Percentiles rank a stretch among this genome's conserved stretches.
These are phyloP conservation scores for Leptopilina clavipes DNA, from an alignment of 1,140 invertebrate species.

Conservation along the genomic window DNA sequence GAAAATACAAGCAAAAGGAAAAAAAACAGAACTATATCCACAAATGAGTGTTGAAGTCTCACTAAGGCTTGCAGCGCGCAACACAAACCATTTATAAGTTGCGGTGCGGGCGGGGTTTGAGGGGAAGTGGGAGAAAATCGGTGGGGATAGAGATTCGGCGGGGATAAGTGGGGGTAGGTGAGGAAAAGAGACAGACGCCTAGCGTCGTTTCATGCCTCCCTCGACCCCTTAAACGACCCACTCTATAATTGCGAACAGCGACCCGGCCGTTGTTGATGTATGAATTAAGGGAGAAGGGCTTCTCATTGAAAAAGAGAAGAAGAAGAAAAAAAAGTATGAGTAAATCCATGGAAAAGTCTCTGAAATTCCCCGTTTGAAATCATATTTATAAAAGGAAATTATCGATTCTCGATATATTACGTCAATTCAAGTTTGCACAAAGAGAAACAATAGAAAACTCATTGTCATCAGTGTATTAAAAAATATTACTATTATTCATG, in stretches of 20 bases:
- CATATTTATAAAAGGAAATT: background rate
- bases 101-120: slow-evolving; percentile 31
- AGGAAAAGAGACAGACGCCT: slow-evolving; percentile 37
- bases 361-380: background rate
- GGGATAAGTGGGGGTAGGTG: background rate
- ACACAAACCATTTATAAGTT: slow-evolving; percentile 36
- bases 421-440: background rate
- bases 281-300: background rate
- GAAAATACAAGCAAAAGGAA: background rate
- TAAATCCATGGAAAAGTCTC: background rate
- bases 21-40: background rate
- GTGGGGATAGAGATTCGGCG: background rate
- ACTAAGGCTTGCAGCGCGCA: slow-evolving; percentile 9
- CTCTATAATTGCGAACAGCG: slow-evolving; percentile 4
- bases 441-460: too few relatives aligned
- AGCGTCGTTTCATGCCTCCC: slow-evolving; percentile 25
- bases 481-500: too few relatives aligned
- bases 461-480: too few relatives aligned
- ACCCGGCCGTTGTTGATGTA: background rate
- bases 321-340: background rate
- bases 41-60: slow-evolving; percentile 29
- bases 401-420: background rate
- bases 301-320: background rate
- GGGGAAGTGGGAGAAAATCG: background rate
- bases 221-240: background rate